Percentiles rank a stretch among this genome's conserved stretches.
These are phyloP conservation scores for Numida meleagris DNA, from an alignment of 2,113 vertebrate species.

Conservation along the genomic window DNA sequence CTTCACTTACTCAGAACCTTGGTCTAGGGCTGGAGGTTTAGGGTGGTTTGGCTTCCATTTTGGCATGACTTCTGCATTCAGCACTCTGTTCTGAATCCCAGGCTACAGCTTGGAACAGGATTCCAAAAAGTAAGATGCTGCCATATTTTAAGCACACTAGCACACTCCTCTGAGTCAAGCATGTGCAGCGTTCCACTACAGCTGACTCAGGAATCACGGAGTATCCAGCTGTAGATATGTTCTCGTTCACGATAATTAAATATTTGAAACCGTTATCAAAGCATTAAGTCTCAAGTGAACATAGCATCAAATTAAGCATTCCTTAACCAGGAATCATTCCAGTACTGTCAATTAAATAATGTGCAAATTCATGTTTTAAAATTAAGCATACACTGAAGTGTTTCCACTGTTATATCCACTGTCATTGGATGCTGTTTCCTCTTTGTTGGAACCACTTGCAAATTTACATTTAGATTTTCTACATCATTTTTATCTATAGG, in stretches of 20 bases:
- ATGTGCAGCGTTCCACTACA: accelerated
- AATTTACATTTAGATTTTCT: background rate
- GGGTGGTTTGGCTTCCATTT: background rate
- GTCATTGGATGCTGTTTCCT: background rate
- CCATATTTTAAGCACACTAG: background rate
- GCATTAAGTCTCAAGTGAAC: background rate
- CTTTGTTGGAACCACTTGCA: background rate
- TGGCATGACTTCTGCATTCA: background rate
- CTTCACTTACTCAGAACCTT: background rate
- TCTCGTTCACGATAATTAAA: background rate
- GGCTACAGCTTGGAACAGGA: background rate
- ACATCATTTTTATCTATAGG: background rate
- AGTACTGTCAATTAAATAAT: background rate
- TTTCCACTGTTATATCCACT: background rate
- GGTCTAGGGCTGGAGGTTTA: background rate
- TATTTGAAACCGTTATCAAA: background rate
- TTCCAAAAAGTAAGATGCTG: background rate
- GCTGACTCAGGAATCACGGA: background rate
- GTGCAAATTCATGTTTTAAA: background rate
- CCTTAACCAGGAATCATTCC: background rate
- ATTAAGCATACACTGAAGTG: background rate
- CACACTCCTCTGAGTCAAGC: background rate
- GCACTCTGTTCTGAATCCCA: background rate
- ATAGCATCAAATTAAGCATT: background rate
- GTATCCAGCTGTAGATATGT: background rate